Percentiles rank a stretch among this genome's conserved stretches.
Evolutionary conservation across 2,888 invertebrate species (phyloP).

Genomic region (Caenorhabditis uteleia): DNA sequence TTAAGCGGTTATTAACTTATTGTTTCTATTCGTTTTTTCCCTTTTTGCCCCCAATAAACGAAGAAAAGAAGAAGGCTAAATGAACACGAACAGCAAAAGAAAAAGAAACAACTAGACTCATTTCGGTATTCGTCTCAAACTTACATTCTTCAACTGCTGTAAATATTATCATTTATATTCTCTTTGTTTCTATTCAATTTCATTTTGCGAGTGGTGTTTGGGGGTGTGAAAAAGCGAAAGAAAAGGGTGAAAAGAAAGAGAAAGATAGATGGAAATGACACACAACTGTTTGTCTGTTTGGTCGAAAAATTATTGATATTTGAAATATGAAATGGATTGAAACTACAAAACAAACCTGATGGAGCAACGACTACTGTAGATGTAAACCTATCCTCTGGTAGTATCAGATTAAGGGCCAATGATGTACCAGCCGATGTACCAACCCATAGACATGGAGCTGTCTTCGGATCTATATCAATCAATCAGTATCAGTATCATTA

Average conservation of each 20-base stretch:
- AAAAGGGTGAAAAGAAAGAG: too few species aligned
- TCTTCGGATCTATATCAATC: constrained; percentile 71
- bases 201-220: too few species aligned
- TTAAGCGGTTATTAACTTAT: too few species aligned
- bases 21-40: too few species aligned
- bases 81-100: too few species aligned
- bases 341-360: constrained; percentile 51
- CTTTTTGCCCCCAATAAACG: too few species aligned
- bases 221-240: too few species aligned
- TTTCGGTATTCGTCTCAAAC: constrained; percentile 17
- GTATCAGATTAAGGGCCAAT: constrained; percentile 85
- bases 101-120: not conserved
- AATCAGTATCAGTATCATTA: not conserved
- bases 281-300: too few species aligned
- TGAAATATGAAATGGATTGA: constrained; percentile 4
- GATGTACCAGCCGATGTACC: constrained; percentile 96
- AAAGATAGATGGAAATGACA: too few species aligned
- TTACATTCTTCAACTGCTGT: constrained; percentile 46
- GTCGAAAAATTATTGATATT: not conserved
- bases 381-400: constrained; percentile 75
- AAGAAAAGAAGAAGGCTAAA: too few species aligned
- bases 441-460: constrained; percentile 90
- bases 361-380: constrained; percentile 63
- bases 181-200: too few species aligned
- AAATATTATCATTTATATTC: constrained; percentile 5